Evolutionary conservation across 2,888 invertebrate species (phyloP).

Genomic region (Chorisops tibialis): DNA sequence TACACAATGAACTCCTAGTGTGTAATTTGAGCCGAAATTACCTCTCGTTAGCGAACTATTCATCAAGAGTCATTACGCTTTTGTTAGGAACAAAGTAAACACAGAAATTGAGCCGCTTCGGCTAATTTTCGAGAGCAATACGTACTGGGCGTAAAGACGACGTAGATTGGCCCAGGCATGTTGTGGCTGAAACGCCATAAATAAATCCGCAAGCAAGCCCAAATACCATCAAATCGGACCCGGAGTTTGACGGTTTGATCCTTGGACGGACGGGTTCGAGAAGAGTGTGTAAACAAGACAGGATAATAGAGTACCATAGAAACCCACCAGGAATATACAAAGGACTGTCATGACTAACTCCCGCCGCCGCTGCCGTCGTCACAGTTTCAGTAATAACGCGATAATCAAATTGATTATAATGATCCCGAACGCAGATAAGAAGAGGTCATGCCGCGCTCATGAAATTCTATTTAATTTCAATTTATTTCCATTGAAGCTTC

Average conservation of each 20-base stretch:
- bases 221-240: neutral
- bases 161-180: neutral
- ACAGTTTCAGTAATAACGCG: neutral
- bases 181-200: neutral
- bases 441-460: neutral
- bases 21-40: constrained; percentile 40
- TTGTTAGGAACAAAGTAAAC: constrained; percentile 36
- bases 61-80: constrained; percentile 37
- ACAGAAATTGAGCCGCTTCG: constrained; percentile 35
- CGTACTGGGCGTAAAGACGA: neutral
- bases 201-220: neutral
- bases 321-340: neutral
- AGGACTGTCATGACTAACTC: no score
- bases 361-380: neutral
- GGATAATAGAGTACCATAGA: neutral
- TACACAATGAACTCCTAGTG: constrained; percentile 31
- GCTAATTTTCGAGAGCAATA: constrained; percentile 8
- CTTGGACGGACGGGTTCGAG: neutral
- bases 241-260: neutral
- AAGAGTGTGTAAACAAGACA: neutral
- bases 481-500: no score
- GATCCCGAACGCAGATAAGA: neutral
- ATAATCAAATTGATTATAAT: constrained; percentile 2
- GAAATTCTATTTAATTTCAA: no score
- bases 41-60: constrained; percentile 40